Percentiles rank a stretch among this genome's conserved stretches.
Conservation (phyloP, 1,140 invertebrate species). For the Conus ventricosus region DNA sequence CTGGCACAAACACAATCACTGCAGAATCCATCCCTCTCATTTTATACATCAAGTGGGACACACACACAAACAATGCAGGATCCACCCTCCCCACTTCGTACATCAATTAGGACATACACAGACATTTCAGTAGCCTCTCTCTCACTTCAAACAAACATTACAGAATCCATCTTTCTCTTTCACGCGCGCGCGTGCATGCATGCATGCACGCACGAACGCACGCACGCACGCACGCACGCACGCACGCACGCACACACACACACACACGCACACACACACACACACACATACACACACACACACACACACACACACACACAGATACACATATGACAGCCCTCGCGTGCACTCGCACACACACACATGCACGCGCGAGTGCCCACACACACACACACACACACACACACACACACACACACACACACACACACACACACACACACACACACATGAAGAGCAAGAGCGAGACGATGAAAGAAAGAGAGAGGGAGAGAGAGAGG, state of each 20-base stretch:
- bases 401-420: not conserved
- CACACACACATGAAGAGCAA: no score
- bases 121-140: no score
- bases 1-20: no score
- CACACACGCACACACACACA: slow-evolving; percentile 10
- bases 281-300: slow-evolving; percentile 5
- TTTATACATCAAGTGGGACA: no score
- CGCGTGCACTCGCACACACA: not conserved
- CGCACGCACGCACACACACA: slow-evolving; percentile 19
- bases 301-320: slow-evolving; percentile 15
- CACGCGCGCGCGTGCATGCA: not conserved
- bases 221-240: not conserved
- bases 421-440: not conserved
- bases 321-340: not conserved
- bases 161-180: no score
- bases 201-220: not conserved
- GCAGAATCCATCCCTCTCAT: no score
- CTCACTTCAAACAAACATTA: no score
- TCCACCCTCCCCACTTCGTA: no score
- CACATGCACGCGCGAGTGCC: not conserved
- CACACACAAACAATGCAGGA: no score
- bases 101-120: no score
- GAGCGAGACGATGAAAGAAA: no score
- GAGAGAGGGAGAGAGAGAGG: not conserved
- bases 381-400: not conserved